phyloP scores from a whole-genome alignment of 2,113 vertebrate genomes.

The Probosciger aterrimus region DNA sequence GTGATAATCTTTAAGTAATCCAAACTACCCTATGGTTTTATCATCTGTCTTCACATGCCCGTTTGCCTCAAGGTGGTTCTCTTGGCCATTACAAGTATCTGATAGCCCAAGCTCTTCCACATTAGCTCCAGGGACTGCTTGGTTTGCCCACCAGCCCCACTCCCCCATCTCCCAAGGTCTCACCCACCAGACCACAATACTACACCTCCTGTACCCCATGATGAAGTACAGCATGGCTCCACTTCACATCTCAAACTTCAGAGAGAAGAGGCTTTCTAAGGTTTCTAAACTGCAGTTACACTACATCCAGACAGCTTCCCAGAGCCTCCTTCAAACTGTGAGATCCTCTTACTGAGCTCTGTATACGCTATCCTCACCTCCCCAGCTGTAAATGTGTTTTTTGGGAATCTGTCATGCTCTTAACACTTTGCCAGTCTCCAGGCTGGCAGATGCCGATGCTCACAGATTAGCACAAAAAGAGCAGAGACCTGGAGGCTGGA shows the following conservation, averaged over 20 bases:
- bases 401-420: not conserved
- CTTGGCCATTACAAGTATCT: not conserved
- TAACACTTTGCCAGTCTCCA: not conserved
- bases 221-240: not conserved
- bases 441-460: not conserved
- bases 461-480: not conserved
- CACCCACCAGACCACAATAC: not conserved
- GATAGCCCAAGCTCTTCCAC: not conserved
- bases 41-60: not conserved
- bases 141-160: fast-evolving
- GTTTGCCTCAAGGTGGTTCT: not conserved
- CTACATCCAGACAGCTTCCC: not conserved
- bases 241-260: not conserved
- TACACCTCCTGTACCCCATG: fast-evolving
- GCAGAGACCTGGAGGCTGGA: not conserved
- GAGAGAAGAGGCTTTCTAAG: not conserved
- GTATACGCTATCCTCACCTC: not conserved
- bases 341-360: not conserved
- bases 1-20: not conserved
- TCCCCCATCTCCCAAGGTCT: not conserved
- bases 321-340: not conserved
- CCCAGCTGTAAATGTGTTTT: not conserved
- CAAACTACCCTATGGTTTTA: not conserved
- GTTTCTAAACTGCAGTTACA: not conserved
- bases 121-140: not conserved